phyloP scores from a whole-genome alignment of 2,797 vertebrate species.

The Silurus aristotelis region DNA sequence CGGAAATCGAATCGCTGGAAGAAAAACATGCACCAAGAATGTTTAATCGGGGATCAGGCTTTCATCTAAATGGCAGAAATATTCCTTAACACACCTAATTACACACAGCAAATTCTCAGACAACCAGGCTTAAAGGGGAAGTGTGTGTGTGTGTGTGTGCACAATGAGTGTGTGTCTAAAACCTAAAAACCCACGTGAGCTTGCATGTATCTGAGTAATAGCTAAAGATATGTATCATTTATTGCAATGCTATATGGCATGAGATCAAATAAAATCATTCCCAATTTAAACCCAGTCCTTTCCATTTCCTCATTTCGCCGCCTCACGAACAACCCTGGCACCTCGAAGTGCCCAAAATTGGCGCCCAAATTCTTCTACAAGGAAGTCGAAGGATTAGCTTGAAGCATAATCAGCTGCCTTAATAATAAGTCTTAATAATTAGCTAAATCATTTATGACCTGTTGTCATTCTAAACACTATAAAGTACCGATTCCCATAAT shows the following conservation, averaged over 20 bases:
- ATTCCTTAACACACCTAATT: conserved; percentile 13
- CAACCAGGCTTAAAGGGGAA: background rate
- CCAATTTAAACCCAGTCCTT: background rate
- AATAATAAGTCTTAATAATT: too few relatives aligned
- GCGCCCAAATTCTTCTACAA: too few relatives aligned
- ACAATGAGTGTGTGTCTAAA: background rate
- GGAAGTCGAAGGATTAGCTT: too few relatives aligned
- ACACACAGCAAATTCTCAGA: conserved; percentile 24
- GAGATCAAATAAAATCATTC: too few relatives aligned
- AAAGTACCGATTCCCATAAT: background rate
- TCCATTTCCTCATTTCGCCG: background rate
- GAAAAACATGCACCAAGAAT: conserved; percentile 39
- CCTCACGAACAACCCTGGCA: background rate
- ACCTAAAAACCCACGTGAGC: background rate
- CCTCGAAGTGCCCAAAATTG: too few relatives aligned
- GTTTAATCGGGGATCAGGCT: conserved; percentile 20
- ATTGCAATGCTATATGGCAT: background rate
- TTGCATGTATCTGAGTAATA: background rate
- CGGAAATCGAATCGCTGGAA: conserved; percentile 16
- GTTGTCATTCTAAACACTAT: background rate
- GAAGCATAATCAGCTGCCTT: too few relatives aligned
- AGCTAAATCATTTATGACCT: too few relatives aligned
- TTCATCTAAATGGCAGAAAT: conserved; percentile 37
- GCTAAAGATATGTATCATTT: background rate
- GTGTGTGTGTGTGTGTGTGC: background rate